These are phyloP conservation scores for Hydra vulgaris DNA, from an alignment of 30 jellyfish, hydroid and myxozoan genomes.

Conservation along the genomic window DNA sequence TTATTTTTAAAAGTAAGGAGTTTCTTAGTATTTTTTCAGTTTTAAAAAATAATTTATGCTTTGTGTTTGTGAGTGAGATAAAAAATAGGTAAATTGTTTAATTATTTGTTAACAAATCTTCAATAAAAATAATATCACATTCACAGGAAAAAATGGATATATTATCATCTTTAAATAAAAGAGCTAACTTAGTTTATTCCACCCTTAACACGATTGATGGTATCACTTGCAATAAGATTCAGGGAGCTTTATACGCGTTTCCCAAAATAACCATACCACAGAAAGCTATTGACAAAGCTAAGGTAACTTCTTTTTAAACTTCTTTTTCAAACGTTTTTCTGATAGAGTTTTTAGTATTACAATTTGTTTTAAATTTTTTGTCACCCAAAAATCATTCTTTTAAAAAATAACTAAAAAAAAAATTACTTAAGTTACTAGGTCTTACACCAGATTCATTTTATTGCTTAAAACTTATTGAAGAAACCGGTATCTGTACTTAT, in stretches of 20 bases:
- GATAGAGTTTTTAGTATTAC: no score
- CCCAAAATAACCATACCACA: slow-evolving; percentile 73
- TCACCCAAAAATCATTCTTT: background rate
- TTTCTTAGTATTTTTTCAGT: background rate
- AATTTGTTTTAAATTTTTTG: no score
- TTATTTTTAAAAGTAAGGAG: slow-evolving; percentile 43
- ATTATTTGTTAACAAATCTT: no score
- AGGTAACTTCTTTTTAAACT: slow-evolving; percentile 17
- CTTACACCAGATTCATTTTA: slow-evolving; percentile 85
- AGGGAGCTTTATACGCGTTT: slow-evolving; percentile 99
- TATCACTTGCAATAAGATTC: slow-evolving; percentile 61
- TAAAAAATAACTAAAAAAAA: no score
- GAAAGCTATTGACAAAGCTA: slow-evolving; percentile 74
- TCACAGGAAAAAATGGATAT: slow-evolving; percentile 65
- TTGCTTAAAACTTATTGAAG: slow-evolving; percentile 67
- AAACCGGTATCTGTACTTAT: slow-evolving; percentile 89
- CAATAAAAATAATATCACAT: no score
- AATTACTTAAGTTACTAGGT: slow-evolving; percentile 49
- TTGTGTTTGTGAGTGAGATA: no score
- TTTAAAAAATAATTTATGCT: no score
- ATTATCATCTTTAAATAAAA: slow-evolving; percentile 53
- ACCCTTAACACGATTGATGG: slow-evolving; percentile 75
- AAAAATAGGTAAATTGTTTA: no score
- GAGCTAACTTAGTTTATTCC: slow-evolving; percentile 64
- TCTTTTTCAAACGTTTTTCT: background rate